Evolutionary conservation across 2,113 vertebrate species (phyloP).

Genomic region (Callaeas wilsoni): DNA sequence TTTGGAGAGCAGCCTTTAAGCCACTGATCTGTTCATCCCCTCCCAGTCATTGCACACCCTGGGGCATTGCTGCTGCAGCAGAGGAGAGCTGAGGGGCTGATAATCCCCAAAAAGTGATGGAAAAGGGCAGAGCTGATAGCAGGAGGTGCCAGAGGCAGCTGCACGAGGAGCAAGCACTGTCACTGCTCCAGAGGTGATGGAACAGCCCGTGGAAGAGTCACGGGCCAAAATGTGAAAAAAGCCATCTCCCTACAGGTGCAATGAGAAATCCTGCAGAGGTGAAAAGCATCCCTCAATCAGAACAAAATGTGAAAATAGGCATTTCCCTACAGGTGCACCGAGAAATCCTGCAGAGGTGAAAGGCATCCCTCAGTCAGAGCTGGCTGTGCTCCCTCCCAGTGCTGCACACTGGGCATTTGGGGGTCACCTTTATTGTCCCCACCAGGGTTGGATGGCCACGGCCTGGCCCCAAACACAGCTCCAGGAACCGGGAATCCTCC

Average conservation of each 20-base stretch:
- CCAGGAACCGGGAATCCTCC: not conserved
- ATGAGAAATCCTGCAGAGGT: not conserved
- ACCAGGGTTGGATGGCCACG: accelerated
- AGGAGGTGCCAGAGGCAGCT: not conserved
- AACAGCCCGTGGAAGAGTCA: not conserved
- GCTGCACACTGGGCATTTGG: not conserved
- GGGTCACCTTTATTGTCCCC: not conserved
- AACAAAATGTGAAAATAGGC: accelerated
- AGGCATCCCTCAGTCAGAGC: accelerated
- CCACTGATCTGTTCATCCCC: not conserved
- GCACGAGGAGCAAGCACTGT: accelerated
- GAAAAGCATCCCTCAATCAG: not conserved
- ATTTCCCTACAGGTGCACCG: not conserved
- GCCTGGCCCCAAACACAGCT: accelerated
- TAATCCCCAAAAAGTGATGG: accelerated
- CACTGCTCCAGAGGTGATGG: accelerated
- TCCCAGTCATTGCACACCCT: not conserved
- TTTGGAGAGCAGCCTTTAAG: not conserved
- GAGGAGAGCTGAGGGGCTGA: not conserved
- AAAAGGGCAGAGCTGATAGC: not conserved
- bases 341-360: not conserved
- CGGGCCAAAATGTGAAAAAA: accelerated
- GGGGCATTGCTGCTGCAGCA: not conserved
- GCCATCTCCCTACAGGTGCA: not conserved
- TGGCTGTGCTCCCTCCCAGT: not conserved